Evolutionary conservation across 2,797 vertebrate genomes (phyloP), one percentile per base, ranked within the genome.

Genomic region (Dendrocincla fuliginosa): DNA sequence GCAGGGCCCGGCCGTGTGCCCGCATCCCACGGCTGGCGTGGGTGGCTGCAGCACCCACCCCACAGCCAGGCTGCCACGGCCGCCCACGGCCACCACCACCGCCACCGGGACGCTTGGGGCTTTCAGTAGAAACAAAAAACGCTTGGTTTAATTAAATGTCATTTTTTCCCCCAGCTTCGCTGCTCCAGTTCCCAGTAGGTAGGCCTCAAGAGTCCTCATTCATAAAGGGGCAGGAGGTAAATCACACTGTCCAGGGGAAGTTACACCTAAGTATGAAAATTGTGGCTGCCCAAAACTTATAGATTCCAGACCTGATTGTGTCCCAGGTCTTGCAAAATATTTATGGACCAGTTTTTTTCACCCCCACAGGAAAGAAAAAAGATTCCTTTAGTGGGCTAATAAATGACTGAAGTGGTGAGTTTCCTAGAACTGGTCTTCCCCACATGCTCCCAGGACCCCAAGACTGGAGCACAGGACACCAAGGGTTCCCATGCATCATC

Each of bases 21-120:
- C 1, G 4, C 44, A 39, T 35, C 1, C 39, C 39, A 39, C 39
- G 1, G 20, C 24, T 30, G 63, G 64, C 24, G 39, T 0, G 37
- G n/a, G n/a, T 52, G 25, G 33, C 57, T 53, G 52, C 87, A 87
- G 81, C 61, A 37, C 20, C 59, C 57, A 37, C 11, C 24, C 16
- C 52, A 30, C 1, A 2, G 46, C 60, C 49, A 65, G 47, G 28
- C 50, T 85, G 42, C 28, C 47, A 6, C 25, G 35, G 42, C 64
- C 41, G 32, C 28, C 28, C 47, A 6, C 25, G 35, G 42, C 64
- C 44, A 33, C 28, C 32, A 11, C 35, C 2, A 41, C 53, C 65
- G 18, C 39, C 67, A 33, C 28, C 10, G 35, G 42, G 37, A 82
- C 74, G 55, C 39, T 42, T 24, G 20, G 7, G 19, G 27, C 46